phyloP scores from a whole-genome alignment of 2,888 invertebrate genomes.

The Dermolepida albohirtum region DNA sequence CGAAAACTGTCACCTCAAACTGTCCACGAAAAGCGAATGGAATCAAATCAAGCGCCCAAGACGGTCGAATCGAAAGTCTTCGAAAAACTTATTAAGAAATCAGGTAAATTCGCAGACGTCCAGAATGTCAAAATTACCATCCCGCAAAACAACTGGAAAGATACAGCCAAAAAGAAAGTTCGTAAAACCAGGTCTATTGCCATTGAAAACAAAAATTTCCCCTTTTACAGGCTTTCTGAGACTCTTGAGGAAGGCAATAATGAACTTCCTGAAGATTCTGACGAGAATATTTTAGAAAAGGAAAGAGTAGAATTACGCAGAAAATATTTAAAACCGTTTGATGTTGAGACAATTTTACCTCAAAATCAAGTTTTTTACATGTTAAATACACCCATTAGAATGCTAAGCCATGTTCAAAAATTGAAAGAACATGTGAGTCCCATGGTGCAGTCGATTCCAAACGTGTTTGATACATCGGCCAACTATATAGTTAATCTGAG shows the following conservation, averaged over 20 bases:
- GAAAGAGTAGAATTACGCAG: constrained; percentile 16
- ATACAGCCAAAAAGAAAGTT: neutral
- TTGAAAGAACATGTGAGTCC: constrained; percentile 56
- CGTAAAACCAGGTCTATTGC: constrained; percentile 24
- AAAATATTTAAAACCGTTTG: constrained; percentile 38
- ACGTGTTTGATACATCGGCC: constrained; percentile 56
- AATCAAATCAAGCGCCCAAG: constrained; percentile 20
- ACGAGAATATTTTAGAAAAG: constrained; percentile 15
- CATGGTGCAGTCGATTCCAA: constrained; percentile 57
- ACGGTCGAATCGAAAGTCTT: constrained; percentile 17
- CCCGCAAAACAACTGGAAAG: neutral
- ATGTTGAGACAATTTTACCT: constrained; percentile 51
- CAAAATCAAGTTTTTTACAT: constrained; percentile 58
- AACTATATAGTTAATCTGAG: constrained; percentile 58
- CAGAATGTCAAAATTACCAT: constrained; percentile 16
- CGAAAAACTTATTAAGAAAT: constrained; percentile 20
- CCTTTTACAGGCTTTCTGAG: constrained; percentile 38
- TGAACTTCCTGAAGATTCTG: constrained; percentile 14
- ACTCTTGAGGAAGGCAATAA: constrained; percentile 11
- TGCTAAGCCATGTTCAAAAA: constrained; percentile 56
- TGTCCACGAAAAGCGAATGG: constrained; percentile 21
- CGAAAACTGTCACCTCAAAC: constrained; percentile 1
- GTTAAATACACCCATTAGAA: constrained; percentile 57
- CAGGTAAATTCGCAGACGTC: constrained; percentile 27
- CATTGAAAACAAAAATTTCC: constrained; percentile 28